phyloP scores from a whole-genome alignment of 2,113 vertebrate species.

The Ardeotis arabs region DNA sequence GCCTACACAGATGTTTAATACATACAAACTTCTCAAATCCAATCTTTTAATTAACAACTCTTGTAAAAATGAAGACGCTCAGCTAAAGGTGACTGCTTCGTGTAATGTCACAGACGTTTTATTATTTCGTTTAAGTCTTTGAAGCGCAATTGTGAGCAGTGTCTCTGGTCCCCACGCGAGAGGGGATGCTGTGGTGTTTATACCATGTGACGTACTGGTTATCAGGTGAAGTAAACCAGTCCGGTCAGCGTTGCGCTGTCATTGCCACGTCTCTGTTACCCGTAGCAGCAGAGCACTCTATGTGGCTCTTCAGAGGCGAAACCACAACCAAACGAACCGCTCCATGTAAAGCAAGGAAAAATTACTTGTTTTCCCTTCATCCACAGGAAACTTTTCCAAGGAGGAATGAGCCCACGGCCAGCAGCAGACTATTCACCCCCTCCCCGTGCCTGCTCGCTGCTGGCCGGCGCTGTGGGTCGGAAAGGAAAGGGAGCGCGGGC shows the following conservation, averaged over 20 bases:
- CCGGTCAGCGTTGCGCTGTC: neutral
- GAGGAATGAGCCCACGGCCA: neutral
- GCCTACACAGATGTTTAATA: neutral
- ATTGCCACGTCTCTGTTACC: neutral
- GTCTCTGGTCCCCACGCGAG: neutral
- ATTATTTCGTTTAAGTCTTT: neutral
- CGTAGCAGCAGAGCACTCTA: neutral
- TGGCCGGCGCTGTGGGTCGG: accelerated
- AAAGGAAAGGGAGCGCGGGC: neutral
- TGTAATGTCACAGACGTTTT: neutral
- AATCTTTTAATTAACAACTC: neutral
- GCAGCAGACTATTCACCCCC: neutral
- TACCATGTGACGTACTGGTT: neutral
- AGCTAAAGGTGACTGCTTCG: neutral
- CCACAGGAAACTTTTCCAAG: neutral
- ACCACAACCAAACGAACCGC: neutral
- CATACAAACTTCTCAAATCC: neutral
- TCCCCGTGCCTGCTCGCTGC: neutral
- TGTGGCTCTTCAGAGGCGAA: neutral
- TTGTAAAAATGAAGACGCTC: neutral
- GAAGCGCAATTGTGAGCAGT: neutral
- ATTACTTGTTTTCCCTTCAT: neutral
- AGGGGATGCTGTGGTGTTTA: neutral
- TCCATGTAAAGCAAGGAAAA: neutral
- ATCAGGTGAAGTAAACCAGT: neutral